Evolutionary conservation across 2,888 invertebrate species (phyloP), one percentile per base, ranked within the genome.

Genomic region (Dendrolimus houi): DNA sequence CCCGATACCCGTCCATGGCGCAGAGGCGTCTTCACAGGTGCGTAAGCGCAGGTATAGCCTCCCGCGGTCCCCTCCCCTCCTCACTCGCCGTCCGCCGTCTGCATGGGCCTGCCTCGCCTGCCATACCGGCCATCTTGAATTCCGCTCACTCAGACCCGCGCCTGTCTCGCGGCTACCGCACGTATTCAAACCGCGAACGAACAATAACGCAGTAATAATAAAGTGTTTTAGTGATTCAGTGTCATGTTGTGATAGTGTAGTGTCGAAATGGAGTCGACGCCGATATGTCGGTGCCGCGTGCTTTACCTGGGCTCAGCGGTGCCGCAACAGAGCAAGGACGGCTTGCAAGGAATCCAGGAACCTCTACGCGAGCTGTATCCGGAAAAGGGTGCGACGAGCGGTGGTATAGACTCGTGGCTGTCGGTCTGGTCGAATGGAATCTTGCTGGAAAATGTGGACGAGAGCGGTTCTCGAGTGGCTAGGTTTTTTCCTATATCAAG

Each of bases 381-480:
- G 60, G 97, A 98, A 66, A 97, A 97, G 87, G 97, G 98, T 61
- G 96, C 97, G 60, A 93, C 96, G 62, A 95, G 96, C 65, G 93
- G 96, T 77, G 97, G 99, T 72, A 96, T 98, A 75, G 97, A 98
- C 89, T 97, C 98, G 66, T 98, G 98, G 97, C 92, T 99, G 57
- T 97, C 97, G 68, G 98, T 99, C 56, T 98, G 98, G 97, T 97
- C 97, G 64, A 98, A 98, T 80, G 99, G 99, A 56, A 94, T 99
- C 65, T 85, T 97, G 55, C 82, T 99, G 66, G 98, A 99, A 90
- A 99, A 99, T 83, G 96, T 98, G 47, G 98, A 98, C 82, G 98
- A 98, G 87, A 96, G 97, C 79, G 95, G 97, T 62, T 96, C 97
- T 83, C 95, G 97, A 81, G 96, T 98, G 64, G 97, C 98, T 53